Percentiles rank a stretch among this genome's conserved stretches.
Conservation (phyloP, 2,888 invertebrate genomes). For the Gisinianus flammeolus region DNA sequence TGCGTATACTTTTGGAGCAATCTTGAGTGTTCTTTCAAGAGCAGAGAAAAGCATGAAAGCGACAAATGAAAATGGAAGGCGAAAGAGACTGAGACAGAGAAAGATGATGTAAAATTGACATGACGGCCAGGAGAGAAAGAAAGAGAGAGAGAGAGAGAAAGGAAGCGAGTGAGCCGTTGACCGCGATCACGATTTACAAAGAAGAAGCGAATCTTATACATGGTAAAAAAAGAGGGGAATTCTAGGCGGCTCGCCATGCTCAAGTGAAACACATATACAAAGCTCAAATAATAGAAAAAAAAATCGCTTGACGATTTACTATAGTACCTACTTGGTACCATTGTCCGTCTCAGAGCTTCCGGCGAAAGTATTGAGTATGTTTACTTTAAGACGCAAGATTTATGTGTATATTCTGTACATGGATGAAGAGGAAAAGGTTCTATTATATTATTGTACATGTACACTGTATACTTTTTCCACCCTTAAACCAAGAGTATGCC, state of each 20-base stretch:
- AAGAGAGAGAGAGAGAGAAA: neutral
- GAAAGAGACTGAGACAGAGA: slow-evolving; percentile 37
- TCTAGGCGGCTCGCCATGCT: no score
- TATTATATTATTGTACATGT: neutral
- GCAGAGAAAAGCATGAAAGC: slow-evolving; percentile 24
- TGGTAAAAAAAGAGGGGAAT: neutral
- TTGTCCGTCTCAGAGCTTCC: neutral
- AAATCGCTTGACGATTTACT: neutral
- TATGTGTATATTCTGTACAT: neutral
- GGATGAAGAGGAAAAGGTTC: neutral
- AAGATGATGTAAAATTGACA: slow-evolving; percentile 38
- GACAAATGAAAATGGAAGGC: slow-evolving; percentile 38
- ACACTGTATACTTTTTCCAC: neutral
- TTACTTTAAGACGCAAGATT: neutral
- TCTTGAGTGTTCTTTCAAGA: slow-evolving; percentile 13
- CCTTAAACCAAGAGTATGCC: neutral
- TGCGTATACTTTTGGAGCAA: neutral
- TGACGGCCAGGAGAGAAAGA: neutral
- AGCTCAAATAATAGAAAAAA: neutral
- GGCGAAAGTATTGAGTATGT: neutral
- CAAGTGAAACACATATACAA: neutral
- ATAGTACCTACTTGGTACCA: neutral
- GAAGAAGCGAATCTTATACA: neutral
- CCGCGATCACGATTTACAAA: neutral
- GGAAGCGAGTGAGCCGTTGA: neutral